Conservation (phyloP, 2,797 vertebrate genomes). For the Spheniscus humboldti region DNA sequence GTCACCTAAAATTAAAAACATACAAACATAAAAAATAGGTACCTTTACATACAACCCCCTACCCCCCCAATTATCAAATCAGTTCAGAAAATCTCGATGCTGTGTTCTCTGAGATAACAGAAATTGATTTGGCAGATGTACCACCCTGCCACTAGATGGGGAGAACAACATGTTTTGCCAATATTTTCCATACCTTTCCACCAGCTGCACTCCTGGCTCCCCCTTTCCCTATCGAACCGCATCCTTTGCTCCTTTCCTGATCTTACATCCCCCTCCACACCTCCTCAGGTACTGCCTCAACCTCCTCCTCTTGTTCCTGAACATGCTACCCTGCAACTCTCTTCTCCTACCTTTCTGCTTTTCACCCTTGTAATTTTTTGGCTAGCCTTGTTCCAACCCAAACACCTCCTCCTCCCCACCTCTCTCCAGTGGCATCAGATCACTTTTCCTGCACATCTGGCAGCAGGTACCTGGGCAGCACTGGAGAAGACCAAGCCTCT, state of each 20-base stretch:
- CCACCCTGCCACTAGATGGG: neutral
- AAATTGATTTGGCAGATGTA: neutral
- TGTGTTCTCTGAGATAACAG: neutral
- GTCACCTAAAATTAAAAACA: neutral
- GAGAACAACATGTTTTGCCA: neutral
- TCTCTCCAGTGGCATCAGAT: neutral
- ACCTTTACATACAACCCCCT: neutral
- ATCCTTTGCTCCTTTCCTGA: neutral
- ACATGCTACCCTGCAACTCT: neutral
- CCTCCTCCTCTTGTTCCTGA: neutral
- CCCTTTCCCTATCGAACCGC: rapidly evolving
- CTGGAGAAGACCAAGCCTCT: neutral
- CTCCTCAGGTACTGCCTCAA: neutral
- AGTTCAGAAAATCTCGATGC: neutral
- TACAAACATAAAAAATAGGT: neutral
- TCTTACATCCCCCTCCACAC: neutral
- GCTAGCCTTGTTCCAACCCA: neutral
- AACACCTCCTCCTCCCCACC: neutral
- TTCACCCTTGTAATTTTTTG: neutral
- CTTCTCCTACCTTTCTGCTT: neutral
- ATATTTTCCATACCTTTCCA: neutral
- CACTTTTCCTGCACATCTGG: neutral
- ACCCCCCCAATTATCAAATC: neutral
- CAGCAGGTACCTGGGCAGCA: neutral
- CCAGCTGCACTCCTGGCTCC: neutral